phyloP scores from a whole-genome alignment of 1,140 invertebrate species.

The Triops longicaudatus region DNA sequence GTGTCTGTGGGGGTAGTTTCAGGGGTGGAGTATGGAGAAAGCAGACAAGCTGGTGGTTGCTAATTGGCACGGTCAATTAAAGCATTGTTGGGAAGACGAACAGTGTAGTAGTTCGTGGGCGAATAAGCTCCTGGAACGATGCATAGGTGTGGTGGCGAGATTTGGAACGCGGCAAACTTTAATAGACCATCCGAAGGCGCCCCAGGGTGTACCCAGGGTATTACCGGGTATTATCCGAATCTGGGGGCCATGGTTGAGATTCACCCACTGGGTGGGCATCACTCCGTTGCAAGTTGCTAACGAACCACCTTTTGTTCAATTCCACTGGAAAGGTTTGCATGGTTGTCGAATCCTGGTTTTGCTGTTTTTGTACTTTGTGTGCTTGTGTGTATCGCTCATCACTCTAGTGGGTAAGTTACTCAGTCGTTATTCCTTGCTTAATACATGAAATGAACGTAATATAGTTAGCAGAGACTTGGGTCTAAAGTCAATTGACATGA shows the following conservation, averaged over 20 bases:
- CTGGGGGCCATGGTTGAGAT: neutral
- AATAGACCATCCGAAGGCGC: neutral
- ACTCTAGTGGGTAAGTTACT: neutral
- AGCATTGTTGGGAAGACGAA: neutral
- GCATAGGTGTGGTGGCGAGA: neutral
- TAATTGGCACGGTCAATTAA: neutral
- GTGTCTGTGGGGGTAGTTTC: no score
- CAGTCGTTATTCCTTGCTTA: no score
- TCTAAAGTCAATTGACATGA: no score
- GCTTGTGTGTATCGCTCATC: neutral
- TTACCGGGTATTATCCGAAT: neutral
- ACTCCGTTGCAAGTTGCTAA: slow-evolving; percentile 7
- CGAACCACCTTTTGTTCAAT: neutral
- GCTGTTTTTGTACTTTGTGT: neutral
- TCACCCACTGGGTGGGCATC: neutral
- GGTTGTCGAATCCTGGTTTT: neutral
- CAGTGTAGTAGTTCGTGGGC: neutral
- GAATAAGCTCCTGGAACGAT: neutral
- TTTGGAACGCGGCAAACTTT: neutral
- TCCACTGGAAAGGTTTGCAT: neutral
- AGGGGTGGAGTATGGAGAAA: neutral
- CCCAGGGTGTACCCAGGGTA: neutral
- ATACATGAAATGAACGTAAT: no score
- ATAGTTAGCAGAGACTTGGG: no score
- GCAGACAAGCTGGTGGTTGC: neutral